Conservation (phyloP, 2,888 invertebrate genomes). For the Platynereis dumerilii region DNA sequence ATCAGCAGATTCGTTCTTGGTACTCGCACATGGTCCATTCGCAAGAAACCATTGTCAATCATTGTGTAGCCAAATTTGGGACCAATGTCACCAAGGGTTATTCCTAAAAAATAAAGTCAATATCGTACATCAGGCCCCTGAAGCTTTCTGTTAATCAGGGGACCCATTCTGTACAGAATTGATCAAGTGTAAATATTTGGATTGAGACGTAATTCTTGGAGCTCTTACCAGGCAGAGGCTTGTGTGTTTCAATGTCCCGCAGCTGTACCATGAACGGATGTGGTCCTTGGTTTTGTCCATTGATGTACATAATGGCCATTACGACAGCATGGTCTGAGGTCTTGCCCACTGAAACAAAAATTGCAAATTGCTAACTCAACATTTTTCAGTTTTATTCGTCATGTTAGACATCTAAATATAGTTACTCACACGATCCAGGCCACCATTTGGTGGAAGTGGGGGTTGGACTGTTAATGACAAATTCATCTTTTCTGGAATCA, state of each 20-base stretch:
- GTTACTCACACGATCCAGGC: slow-evolving; percentile 86
- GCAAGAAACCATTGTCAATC: slow-evolving; percentile 91
- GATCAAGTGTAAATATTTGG: no score
- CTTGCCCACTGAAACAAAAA: slow-evolving; percentile 95
- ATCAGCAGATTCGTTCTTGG: slow-evolving; percentile 66
- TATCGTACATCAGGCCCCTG: no score
- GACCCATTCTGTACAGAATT: no score
- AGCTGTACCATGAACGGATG: slow-evolving; percentile 93
- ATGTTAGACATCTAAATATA: no score
- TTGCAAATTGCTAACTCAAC: no score
- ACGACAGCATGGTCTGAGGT: slow-evolving; percentile 92
- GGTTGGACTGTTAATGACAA: slow-evolving; percentile 85
- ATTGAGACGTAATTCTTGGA: neutral
- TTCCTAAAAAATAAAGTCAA: slow-evolving; percentile 70
- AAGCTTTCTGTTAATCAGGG: no score
- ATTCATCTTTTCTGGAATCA: slow-evolving; percentile 81
- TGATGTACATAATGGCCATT: slow-evolving; percentile 86
- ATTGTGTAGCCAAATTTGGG: slow-evolving; percentile 91
- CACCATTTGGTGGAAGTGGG: slow-evolving; percentile 94
- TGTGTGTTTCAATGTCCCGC: slow-evolving; percentile 85
- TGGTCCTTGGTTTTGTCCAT: slow-evolving; percentile 84
- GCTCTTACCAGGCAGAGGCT: slow-evolving; percentile 75
- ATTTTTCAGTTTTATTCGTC: no score
- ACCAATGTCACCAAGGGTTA: slow-evolving; percentile 93
- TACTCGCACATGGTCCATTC: slow-evolving; percentile 85